Evolutionary conservation across 2,797 vertebrate genomes (phyloP).

Genomic region (Emys orbicularis): DNA sequence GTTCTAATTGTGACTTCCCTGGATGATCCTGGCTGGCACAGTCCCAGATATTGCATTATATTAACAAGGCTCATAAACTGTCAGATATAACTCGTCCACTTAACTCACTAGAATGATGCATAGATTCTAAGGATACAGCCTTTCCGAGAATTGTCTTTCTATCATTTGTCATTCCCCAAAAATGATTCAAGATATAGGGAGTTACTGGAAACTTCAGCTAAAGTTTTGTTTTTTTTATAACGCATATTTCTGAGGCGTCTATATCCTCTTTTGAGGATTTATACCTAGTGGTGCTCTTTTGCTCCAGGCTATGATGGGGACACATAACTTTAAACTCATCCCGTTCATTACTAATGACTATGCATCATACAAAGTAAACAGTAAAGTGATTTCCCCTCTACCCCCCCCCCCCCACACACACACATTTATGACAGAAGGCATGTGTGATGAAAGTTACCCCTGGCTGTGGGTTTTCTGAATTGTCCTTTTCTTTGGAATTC

Average conservation of each 20-base stretch:
- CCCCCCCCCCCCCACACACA: not conserved
- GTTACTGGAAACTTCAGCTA: constrained; percentile 59
- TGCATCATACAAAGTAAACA: constrained; percentile 44
- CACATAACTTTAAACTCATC: constrained; percentile 18
- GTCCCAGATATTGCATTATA: constrained; percentile 78
- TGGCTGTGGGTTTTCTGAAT: constrained; percentile 5
- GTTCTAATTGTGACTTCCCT: constrained; percentile 73
- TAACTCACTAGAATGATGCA: constrained; percentile 66
- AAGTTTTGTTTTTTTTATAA: constrained; percentile 28
- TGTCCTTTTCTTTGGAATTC: not conserved
- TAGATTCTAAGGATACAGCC: constrained; percentile 65
- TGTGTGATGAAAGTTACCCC: constrained; percentile 30
- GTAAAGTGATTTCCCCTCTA: not conserved
- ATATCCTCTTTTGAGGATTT: not conserved
- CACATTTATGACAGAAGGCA: constrained; percentile 12
- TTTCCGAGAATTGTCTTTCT: constrained; percentile 67
- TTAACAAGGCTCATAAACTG: constrained; percentile 77
- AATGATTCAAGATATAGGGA: constrained; percentile 41
- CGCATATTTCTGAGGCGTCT: not conserved
- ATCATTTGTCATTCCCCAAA: constrained; percentile 31
- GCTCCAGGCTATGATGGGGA: not conserved
- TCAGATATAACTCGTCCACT: constrained; percentile 72
- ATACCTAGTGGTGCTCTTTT: not conserved
- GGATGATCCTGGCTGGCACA: constrained; percentile 65
- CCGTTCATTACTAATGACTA: not conserved